These are phyloP conservation scores for Plebejus argus DNA, from an alignment of 2,888 invertebrate species.

Conservation along the genomic window DNA sequence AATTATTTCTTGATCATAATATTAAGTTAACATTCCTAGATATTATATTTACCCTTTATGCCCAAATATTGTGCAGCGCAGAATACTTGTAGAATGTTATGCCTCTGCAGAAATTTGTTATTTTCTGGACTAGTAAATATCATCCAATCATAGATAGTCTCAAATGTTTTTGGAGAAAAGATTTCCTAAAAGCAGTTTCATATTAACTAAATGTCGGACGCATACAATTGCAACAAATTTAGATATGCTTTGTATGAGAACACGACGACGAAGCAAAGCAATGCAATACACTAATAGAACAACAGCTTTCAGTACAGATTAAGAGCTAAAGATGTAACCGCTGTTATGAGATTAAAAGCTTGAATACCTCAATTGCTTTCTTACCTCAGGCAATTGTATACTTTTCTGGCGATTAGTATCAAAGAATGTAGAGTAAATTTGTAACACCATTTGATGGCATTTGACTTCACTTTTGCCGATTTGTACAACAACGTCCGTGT, in stretches of 20 bases:
- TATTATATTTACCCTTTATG: slow-evolving; percentile 79
- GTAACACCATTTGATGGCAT: slow-evolving; percentile 85
- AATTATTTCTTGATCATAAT: not conserved
- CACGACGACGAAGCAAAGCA: too few relatives aligned
- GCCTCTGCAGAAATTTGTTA: slow-evolving; percentile 83
- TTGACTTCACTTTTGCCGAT: slow-evolving; percentile 85
- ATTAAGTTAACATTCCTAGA: not conserved
- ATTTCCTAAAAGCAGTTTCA: slow-evolving; percentile 51
- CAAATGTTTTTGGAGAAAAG: slow-evolving; percentile 82
- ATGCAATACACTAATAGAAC: too few relatives aligned
- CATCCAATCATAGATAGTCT: slow-evolving; percentile 91
- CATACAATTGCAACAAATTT: too few relatives aligned
- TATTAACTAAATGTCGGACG: slow-evolving; percentile 9
- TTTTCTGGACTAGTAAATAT: slow-evolving; percentile 83
- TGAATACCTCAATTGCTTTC: slow-evolving; percentile 38
- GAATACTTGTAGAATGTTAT: slow-evolving; percentile 87
- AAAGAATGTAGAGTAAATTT: slow-evolving; percentile 85
- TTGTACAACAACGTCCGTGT: slow-evolving; percentile 84
- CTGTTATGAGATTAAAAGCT: not conserved
- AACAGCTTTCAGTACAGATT: too few relatives aligned
- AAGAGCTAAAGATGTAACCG: too few relatives aligned
- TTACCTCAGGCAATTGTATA: slow-evolving; percentile 64
- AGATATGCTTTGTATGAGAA: too few relatives aligned
- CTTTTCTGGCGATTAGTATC: slow-evolving; percentile 66
- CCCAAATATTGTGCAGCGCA: slow-evolving; percentile 86